Conservation (phyloP, 2,888 invertebrate species). For the Danaus chrysippus region DNA sequence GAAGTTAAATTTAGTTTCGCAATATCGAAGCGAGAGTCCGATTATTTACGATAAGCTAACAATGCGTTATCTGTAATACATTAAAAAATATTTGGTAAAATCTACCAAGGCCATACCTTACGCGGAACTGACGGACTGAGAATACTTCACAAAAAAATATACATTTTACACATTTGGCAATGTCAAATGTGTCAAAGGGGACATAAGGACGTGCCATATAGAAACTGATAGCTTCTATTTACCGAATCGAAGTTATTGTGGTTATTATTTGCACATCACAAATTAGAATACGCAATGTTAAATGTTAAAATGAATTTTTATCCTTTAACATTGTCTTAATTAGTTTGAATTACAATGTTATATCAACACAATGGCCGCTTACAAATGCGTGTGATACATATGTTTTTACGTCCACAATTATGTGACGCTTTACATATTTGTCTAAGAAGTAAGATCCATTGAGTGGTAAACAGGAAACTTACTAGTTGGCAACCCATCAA, state of each 20-base stretch:
- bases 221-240: slow-evolving; percentile 38
- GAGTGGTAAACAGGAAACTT: slow-evolving; percentile 68
- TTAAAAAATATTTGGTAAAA: slow-evolving; percentile 63
- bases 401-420: background rate
- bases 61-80: slow-evolving; percentile 59
- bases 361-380: background rate
- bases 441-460: slow-evolving; percentile 34
- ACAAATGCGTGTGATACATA: background rate
- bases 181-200: slow-evolving; percentile 61
- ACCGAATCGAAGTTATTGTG: slow-evolving; percentile 20
- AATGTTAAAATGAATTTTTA: background rate
- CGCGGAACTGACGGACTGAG: slow-evolving; percentile 55
- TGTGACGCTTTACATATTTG: background rate
- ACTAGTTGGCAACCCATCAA: slow-evolving; percentile 70
- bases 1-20: background rate
- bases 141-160: slow-evolving; percentile 32
- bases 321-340: background rate
- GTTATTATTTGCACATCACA: too few species aligned
- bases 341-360: background rate
- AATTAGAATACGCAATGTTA: background rate
- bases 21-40: slow-evolving; percentile 1
- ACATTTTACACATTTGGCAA: slow-evolving; percentile 40
- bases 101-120: slow-evolving; percentile 62
- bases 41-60: slow-evolving; percentile 52
- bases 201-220: slow-evolving; percentile 50